Percentiles rank a stretch among this genome's conserved stretches.
phyloP scores from a whole-genome alignment of 2,888 invertebrate genomes.

The Amitus sp. region DNA sequence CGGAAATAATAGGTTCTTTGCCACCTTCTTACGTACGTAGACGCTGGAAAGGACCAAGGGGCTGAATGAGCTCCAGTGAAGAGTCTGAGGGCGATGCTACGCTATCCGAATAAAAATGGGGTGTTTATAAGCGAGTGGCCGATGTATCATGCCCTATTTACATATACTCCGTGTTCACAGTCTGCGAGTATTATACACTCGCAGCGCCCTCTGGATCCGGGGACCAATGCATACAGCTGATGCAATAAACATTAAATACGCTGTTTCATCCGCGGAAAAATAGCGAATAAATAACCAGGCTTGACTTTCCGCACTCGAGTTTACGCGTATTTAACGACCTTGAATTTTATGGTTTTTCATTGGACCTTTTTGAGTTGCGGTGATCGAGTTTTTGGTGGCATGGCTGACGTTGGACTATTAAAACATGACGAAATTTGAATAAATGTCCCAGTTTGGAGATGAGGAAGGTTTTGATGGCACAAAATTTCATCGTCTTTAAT shows the following conservation, averaged over 20 bases:
- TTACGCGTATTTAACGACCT: no score
- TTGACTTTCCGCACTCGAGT: slow-evolving; percentile 14
- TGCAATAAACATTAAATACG: slow-evolving; percentile 66
- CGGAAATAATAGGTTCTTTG: slow-evolving; percentile 54
- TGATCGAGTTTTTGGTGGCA: no score
- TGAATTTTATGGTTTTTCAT: no score
- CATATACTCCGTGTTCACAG: slow-evolving; percentile 59
- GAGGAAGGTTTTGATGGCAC: no score
- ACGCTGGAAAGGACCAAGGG: slow-evolving; percentile 28
- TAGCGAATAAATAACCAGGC: slow-evolving; percentile 54
- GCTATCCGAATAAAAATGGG: slow-evolving; percentile 65
- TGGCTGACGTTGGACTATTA: no score
- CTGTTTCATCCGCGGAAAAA: slow-evolving; percentile 52
- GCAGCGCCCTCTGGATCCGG: slow-evolving; percentile 19
- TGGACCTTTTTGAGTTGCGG: no score
- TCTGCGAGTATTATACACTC: slow-evolving; percentile 49
- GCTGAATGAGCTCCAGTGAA: slow-evolving; percentile 29
- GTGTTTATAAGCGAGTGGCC: slow-evolving; percentile 66
- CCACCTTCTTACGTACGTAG: slow-evolving; percentile 35
- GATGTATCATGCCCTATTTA: slow-evolving; percentile 66
- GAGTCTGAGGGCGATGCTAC: slow-evolving; percentile 56
- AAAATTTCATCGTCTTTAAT: no score
- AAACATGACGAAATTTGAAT: no score
- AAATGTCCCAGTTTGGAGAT: no score
- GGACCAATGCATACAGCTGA: slow-evolving; percentile 51